Conservation (phyloP, 2,888 invertebrate species). For the Harpalus rubripes region DNA sequence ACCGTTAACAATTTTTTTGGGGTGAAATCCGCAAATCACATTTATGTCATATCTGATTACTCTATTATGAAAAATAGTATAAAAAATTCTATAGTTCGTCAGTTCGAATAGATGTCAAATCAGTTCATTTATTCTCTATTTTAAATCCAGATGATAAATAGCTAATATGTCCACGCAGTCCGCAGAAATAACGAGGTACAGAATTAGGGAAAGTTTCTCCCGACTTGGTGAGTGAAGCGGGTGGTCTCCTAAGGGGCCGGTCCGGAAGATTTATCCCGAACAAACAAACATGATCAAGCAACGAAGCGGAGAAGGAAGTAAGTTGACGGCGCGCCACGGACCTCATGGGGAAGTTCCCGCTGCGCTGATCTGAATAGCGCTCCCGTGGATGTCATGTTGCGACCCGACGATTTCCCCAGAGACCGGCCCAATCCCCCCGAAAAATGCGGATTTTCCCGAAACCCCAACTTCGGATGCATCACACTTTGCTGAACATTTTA, state of each 20-base stretch:
- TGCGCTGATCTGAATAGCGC: constrained; percentile 64
- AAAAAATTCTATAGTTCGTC: too few relatives aligned
- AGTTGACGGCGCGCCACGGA: constrained; percentile 57
- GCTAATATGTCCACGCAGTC: not conserved
- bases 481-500: constrained; percentile 50
- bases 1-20: too few relatives aligned
- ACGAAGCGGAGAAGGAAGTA: constrained; percentile 66
- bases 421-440: constrained; percentile 61
- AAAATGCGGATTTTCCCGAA: constrained; percentile 61
- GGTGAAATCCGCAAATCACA: too few relatives aligned
- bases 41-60: too few relatives aligned
- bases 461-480: constrained; percentile 26
- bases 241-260: constrained; percentile 58
- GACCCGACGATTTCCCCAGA: constrained; percentile 62
- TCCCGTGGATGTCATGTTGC: constrained; percentile 65
- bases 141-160: not conserved
- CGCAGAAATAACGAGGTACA: constrained; percentile 5
- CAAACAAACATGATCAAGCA: constrained; percentile 72
- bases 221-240: constrained; percentile 8
- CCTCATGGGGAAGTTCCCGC: constrained; percentile 58
- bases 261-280: constrained; percentile 70
- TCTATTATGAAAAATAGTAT: too few relatives aligned
- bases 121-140: too few relatives aligned
- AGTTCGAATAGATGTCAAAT: too few relatives aligned
- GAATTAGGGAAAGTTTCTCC: constrained; percentile 24